Base-by-base conservation (phyloP, 2,797 vertebrate species). In the Trichosurus vulpecula region DNA sequence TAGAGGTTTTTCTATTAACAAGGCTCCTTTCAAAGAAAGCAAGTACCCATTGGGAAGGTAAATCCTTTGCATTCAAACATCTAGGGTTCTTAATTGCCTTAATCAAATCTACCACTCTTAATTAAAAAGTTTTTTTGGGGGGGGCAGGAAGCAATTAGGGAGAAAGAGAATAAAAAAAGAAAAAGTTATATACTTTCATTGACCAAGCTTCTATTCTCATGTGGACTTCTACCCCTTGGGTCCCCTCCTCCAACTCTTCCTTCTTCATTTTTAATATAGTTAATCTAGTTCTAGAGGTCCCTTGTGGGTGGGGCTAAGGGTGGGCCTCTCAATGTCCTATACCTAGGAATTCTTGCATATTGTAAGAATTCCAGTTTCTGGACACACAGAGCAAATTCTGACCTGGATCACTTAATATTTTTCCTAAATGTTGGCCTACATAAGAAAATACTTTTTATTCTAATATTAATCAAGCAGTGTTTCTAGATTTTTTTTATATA, bases 401-500 rank as follows among this genome's bases (percentile, higher is more conserved):
- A 81, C 52, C 96, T 57, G 66, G 54, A 31, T 91, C 90, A 12
- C n/a, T 8, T 4, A 92, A 61, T 66, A 5, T 90, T 57, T 93
- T n/a, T 92, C 61, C 35, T 87, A 93, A 91, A 93, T 35, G 66
- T 66, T 92, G 31, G 19, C 29, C 55, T 29, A 93, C 10, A 89
- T 0, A 57, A 74, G 47, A 54, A 92, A 90, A 92, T 93, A 4
- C 90, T 27, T 30, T 81, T 81, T 81, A 47, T 47, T 81, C 35
- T 81, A 47, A 47, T 81, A 47, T 47, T 90, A 90, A 54, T 74
- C 54, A 54, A 56, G 54, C 47, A 93, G 92, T 93, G 52, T 31
- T 91, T 89, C 51, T 41, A 96, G 93, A 89, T 61, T 92, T 89
- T 92, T 90, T 35, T n/a, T 25, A 90, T 53, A 55, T 13, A 56